Evolutionary conservation across 1,140 invertebrate genomes (phyloP).

Genomic region (Leptestheria dahalacensis): DNA sequence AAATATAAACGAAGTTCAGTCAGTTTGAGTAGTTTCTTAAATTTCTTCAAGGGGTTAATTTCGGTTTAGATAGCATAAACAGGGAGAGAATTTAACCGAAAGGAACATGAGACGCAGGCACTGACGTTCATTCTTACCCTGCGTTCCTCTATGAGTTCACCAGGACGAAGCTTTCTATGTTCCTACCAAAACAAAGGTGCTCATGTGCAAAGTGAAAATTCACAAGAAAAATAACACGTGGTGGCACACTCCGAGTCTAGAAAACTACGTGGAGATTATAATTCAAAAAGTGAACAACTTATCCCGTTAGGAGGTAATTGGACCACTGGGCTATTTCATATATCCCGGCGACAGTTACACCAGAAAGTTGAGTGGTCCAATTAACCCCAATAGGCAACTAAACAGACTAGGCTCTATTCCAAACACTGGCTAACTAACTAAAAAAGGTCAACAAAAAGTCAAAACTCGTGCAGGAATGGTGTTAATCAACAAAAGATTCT

Average conservation of each 20-base stretch:
- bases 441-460: too few relatives aligned
- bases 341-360: too few relatives aligned
- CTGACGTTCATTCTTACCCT: conserved; percentile 59
- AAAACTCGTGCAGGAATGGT: too few relatives aligned
- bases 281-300: not conserved
- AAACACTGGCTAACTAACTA: too few relatives aligned
- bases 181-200: conserved; percentile 36
- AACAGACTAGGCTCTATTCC: too few relatives aligned
- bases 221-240: not conserved
- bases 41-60: not conserved
- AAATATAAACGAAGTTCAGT: conserved; percentile 10
- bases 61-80: not conserved
- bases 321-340: not conserved
- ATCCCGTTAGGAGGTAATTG: not conserved
- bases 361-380: too few relatives aligned
- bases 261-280: too few relatives aligned
- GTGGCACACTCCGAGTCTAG: not conserved
- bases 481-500: too few relatives aligned
- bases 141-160: conserved; percentile 78
- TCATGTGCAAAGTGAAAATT: conserved; percentile 2
- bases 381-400: too few relatives aligned
- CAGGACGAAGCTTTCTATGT: conserved; percentile 75
- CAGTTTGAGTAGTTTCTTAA: too few relatives aligned
- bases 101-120: conserved; percentile 1
- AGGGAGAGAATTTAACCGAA: not conserved